Evolutionary conservation across 2,797 vertebrate genomes (phyloP).

Genomic region (Sebastes oblongus): DNA sequence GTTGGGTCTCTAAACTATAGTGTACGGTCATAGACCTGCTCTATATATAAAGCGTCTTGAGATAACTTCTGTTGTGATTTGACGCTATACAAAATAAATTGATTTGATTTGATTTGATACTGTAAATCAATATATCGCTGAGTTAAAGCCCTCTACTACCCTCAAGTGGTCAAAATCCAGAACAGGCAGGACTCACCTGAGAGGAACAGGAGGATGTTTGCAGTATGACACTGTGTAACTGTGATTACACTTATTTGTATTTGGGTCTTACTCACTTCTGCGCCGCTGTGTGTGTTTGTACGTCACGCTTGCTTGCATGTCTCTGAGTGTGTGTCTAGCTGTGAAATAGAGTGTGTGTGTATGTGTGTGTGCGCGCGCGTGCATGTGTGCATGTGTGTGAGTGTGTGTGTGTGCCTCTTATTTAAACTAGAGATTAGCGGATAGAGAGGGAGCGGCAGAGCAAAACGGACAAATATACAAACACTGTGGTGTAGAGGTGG

Average conservation of each 20-base stretch:
- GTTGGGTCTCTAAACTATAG: no score
- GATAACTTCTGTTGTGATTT: no score
- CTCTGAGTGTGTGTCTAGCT: slow-evolving; percentile 12
- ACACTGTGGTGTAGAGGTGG: slow-evolving; percentile 31
- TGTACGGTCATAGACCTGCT: no score
- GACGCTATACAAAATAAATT: no score
- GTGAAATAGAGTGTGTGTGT: not conserved
- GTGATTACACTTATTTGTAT: slow-evolving; percentile 24
- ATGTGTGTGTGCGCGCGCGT: not conserved
- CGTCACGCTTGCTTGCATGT: slow-evolving; percentile 32
- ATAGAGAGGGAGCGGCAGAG: slow-evolving; percentile 58
- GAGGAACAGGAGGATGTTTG: not conserved
- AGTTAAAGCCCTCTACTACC: slow-evolving; percentile 72
- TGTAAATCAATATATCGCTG: not conserved
- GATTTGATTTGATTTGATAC: no score
- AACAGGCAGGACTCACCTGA: slow-evolving; percentile 31
- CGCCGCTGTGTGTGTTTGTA: slow-evolving; percentile 20
- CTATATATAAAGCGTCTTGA: no score
- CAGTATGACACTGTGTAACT: not conserved
- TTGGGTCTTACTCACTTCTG: slow-evolving; percentile 18
- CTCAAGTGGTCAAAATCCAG: slow-evolving; percentile 60
- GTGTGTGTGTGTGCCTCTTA: slow-evolving; percentile 31
- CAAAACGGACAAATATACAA: slow-evolving; percentile 64
- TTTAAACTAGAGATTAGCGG: slow-evolving; percentile 70
- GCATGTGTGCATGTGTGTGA: not conserved